phyloP scores from a whole-genome alignment of 2,113 vertebrate genomes.

The Oplegnathus fasciatus region DNA sequence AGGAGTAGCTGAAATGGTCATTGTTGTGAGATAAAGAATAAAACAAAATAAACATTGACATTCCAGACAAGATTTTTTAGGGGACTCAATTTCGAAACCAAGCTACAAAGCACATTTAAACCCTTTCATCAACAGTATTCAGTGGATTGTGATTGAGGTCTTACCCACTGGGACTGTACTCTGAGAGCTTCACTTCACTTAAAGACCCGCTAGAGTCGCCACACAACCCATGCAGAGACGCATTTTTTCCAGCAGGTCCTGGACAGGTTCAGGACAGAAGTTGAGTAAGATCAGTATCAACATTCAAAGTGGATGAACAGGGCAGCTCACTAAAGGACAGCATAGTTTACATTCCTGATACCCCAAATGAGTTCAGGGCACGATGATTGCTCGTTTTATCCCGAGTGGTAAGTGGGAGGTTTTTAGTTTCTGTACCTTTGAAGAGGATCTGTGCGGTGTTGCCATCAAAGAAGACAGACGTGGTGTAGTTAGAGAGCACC shows the following conservation, averaged over 20 bases:
- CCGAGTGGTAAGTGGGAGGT: background rate
- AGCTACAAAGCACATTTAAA: background rate
- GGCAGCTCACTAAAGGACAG: background rate
- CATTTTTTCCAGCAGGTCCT: background rate
- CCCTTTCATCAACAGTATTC: background rate
- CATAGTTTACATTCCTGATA: background rate
- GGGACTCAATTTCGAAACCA: no score
- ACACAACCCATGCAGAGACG: conserved; percentile 2
- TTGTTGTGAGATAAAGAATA: background rate
- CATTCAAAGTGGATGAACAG: background rate
- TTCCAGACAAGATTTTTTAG: no score
- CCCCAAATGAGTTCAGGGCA: background rate
- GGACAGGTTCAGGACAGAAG: background rate
- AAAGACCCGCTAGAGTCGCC: conserved; percentile 5
- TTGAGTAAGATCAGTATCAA: background rate
- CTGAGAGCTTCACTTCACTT: background rate
- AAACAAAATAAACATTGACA: no score
- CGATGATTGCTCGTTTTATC: no score
- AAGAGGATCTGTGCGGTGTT: background rate
- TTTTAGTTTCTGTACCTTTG: background rate
- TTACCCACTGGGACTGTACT: conserved; percentile 22
- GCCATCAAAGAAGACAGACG: conserved; percentile 25
- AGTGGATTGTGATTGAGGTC: background rate
- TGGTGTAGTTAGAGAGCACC: rapidly evolving
- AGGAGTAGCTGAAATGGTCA: background rate